Evolutionary conservation across 92 coral and sea anemone genomes (phyloP).

Genomic region (Zoanthus gigantus): DNA sequence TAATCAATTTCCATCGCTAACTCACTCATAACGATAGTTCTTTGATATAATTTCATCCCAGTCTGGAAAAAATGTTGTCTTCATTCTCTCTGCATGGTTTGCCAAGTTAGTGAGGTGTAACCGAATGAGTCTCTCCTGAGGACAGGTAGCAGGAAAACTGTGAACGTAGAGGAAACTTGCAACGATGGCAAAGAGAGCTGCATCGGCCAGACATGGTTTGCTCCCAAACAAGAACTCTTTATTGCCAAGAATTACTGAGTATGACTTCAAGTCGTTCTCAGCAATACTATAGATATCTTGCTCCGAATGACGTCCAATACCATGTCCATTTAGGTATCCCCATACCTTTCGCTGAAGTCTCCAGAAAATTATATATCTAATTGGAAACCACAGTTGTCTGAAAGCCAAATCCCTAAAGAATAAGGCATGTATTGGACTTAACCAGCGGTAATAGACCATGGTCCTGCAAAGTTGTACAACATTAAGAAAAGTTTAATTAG

Average conservation of each 20-base stretch:
- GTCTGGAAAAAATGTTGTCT: slow-evolving; percentile 75
- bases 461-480: slow-evolving; percentile 42
- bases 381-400: slow-evolving; percentile 43
- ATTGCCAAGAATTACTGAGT: slow-evolving; percentile 67
- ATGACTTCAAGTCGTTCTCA: slow-evolving; percentile 75
- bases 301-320: slow-evolving; percentile 79
- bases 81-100: slow-evolving; percentile 70
- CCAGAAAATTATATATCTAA: slow-evolving; percentile 55
- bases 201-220: slow-evolving; percentile 77
- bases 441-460: slow-evolving; percentile 53
- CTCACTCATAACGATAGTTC: not conserved
- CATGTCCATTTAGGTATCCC: slow-evolving; percentile 68
- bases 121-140: slow-evolving; percentile 72
- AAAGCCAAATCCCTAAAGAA: slow-evolving; percentile 47
- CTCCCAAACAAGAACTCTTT: slow-evolving; percentile 75
- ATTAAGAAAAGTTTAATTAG: not conserved
- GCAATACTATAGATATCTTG: slow-evolving; percentile 80
- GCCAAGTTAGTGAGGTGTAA: slow-evolving; percentile 71
- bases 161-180: slow-evolving; percentile 66
- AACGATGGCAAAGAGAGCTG: slow-evolving; percentile 74
- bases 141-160: slow-evolving; percentile 46
- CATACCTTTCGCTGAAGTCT: slow-evolving; percentile 18
- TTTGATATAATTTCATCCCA: slow-evolving; percentile 73
- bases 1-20: not conserved
- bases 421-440: slow-evolving; percentile 20